A percentile compares a stretch with the other conserved stretches of the same genome.
Conservation (phyloP, 2,888 invertebrate genomes). For the Synanthedon vespiformis region DNA sequence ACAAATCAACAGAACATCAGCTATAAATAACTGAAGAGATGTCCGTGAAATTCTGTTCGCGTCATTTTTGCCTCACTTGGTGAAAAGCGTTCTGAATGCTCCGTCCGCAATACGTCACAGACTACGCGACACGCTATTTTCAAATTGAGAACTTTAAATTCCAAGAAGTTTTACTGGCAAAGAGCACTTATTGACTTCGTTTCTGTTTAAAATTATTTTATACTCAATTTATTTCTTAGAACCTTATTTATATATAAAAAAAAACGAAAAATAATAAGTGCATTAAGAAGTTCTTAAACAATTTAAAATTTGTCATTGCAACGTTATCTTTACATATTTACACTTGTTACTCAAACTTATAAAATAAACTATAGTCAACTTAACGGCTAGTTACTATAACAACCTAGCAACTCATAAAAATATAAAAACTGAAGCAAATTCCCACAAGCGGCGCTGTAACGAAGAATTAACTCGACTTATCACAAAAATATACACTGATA, state of each 20-base stretch:
- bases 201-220: no score
- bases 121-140: slow-evolving; percentile 6
- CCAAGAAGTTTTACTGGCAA: slow-evolving; percentile 5
- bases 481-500: slow-evolving; percentile 20
- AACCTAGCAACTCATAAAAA: no score
- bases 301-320: no score
- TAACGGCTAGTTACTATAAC: no score
- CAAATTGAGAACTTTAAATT: slow-evolving; percentile 7
- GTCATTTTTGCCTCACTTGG: slow-evolving; percentile 2
- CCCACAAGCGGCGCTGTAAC: slow-evolving; percentile 22
- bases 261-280: no score
- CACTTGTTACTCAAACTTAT: no score
- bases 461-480: slow-evolving; percentile 31
- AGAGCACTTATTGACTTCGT: no score
- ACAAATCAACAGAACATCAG: slow-evolving; percentile 59
- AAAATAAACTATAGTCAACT: no score
- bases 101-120: slow-evolving; percentile 6
- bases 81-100: slow-evolving; percentile 4
- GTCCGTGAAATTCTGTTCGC: slow-evolving; percentile 37
- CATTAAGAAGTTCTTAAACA: no score
- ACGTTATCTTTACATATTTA: no score
- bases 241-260: no score
- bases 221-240: no score
- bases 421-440: slow-evolving; percentile 8
- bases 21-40: slow-evolving; percentile 55